Base-by-base conservation (phyloP, 2,113 vertebrate species). In the Poeciliopsis occidentalis region DNA sequence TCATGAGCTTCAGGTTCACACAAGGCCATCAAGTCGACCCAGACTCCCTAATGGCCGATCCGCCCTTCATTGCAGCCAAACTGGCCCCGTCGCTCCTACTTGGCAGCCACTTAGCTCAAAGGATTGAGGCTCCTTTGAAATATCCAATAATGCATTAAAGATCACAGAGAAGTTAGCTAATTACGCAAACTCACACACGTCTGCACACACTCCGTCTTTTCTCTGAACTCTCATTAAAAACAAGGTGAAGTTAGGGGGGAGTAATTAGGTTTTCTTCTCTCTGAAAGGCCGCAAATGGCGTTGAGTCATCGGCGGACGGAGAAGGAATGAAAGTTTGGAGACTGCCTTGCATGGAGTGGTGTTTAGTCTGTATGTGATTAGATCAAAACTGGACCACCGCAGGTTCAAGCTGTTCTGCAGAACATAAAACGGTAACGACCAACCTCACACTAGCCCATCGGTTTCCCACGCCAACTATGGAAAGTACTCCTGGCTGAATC, bases 61-160 rank as follows among this genome's bases (percentile, higher is more conserved):
- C 29, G 65, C 64, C 89, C 85, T 78, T 82, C 86, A 87, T 76
- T 81, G 51, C 12, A 22, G 64, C 63, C 73, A 47, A 79, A 80
- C 76, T 62, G 61, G 62, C 75, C 84, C 79, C 47, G 71, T 78
- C 73, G 80, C 83, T 79, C 80, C 30, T 22, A 57, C 77, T 61
- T 75, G 79, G 83, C 84, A 79, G 73, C 67, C 90, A 79, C 87
- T 78, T 76, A 81, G 79, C 84, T 76, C 70, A 67, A 31, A 85
- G 78, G 81, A 84, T 79, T 44, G 76, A 89, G 70, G 32, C 71
- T 81, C 75, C 73, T 77, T 67, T 79, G 76, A 83, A 85, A 91
- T 83, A 88, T 88, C 90, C 84, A 90, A 91, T 88, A 91, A 89
- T 74, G 57, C 87, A 88, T 89, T 88, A 84, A 74, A 76, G 85